Percentiles rank a stretch among this genome's conserved stretches.
phyloP scores from a whole-genome alignment of 2,113 vertebrate genomes.

The Dipodomys ordii region DNA sequence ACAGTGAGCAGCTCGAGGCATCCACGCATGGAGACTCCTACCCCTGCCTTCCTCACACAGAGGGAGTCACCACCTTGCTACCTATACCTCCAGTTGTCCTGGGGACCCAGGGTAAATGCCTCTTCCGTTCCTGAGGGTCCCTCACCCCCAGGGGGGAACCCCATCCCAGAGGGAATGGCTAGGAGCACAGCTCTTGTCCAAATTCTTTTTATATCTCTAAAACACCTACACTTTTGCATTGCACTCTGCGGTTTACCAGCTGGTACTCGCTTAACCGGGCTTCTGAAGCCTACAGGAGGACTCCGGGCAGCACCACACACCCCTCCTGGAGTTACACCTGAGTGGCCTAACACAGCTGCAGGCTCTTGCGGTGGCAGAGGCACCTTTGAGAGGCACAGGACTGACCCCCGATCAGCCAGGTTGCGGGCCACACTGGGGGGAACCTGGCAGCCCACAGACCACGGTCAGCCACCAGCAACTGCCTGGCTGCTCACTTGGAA shows the following conservation, averaged over 20 bases:
- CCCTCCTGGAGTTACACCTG: not conserved
- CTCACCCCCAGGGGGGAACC: not conserved
- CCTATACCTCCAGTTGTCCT: too few species aligned
- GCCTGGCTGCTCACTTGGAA: not conserved
- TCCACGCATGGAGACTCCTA: not conserved
- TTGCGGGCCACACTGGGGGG: not conserved
- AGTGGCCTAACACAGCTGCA: not conserved
- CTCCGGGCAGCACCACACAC: not conserved
- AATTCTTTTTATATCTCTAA: not conserved
- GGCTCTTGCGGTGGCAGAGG: not conserved
- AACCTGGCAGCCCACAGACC: not conserved
- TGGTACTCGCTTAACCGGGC: too few species aligned
- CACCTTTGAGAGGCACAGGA: not conserved
- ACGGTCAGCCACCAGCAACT: not conserved
- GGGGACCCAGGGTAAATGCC: not conserved
- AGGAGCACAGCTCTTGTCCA: not conserved
- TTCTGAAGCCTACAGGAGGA: not conserved
- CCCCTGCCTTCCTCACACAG: accelerated
- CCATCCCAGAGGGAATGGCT: not conserved
- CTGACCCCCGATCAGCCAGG: not conserved
- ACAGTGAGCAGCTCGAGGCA: not conserved
- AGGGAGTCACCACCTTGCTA: not conserved
- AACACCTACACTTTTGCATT: not conserved
- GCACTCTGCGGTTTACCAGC: accelerated
- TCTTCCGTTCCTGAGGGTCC: too few species aligned